phyloP scores from a whole-genome alignment of 2,888 invertebrate genomes.

The Yponomeuta evonymella region DNA sequence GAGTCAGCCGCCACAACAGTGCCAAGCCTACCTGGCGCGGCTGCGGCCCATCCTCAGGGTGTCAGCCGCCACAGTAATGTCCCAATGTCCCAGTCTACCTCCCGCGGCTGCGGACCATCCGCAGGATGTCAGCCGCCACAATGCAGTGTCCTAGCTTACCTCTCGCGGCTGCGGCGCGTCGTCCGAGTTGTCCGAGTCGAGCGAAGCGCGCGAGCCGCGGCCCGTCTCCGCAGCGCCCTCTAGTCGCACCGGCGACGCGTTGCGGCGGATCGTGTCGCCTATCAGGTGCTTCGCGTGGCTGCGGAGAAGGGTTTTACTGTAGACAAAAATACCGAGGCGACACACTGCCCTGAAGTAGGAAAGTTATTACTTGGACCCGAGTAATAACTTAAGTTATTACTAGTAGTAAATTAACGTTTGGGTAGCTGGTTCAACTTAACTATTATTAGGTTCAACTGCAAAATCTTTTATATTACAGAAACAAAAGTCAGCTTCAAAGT shows the following conservation, averaged over 20 bases:
- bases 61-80: too few relatives aligned
- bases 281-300: slow-evolving; percentile 95
- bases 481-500: too few relatives aligned
- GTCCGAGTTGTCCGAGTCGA: slow-evolving; percentile 85
- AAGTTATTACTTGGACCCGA: too few relatives aligned
- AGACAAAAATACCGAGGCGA: not conserved
- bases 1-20: too few relatives aligned
- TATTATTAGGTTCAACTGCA: too few relatives aligned
- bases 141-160: slow-evolving; percentile 32
- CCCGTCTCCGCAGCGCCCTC: slow-evolving; percentile 72
- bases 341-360: not conserved
- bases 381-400: too few relatives aligned
- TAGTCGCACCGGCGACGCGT: slow-evolving; percentile 91
- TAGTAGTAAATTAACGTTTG: too few relatives aligned
- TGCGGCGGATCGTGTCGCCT: slow-evolving; percentile 95
- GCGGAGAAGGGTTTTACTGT: slow-evolving; percentile 10
- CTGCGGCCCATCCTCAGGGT: too few relatives aligned
- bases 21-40: too few relatives aligned
- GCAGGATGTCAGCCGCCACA: slow-evolving; percentile 31
- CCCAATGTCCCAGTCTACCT: slow-evolving; percentile 24
- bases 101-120: slow-evolving; percentile 44
- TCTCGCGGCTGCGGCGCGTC: slow-evolving; percentile 37
- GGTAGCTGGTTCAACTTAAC: too few relatives aligned
- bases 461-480: too few relatives aligned
- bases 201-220: slow-evolving; percentile 85